Conservation (phyloP, 2,797 vertebrate genomes). For the Tolypeutes matacus region DNA sequence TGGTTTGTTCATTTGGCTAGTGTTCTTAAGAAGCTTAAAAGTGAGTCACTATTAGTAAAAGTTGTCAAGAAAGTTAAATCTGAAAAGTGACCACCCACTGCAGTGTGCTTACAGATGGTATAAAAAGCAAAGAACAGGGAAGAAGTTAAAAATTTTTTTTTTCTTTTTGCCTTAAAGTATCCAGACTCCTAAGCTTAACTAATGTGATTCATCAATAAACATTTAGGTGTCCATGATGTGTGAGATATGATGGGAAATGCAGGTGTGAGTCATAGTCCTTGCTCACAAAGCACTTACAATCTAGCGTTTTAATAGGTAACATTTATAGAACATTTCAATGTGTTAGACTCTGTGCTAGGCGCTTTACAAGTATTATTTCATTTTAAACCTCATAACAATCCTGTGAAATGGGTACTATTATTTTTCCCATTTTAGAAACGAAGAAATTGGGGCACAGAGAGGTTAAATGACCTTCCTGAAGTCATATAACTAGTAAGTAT, state of each 20-base stretch:
- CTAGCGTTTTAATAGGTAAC: background rate
- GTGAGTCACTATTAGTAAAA: constrained; percentile 62
- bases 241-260: constrained; percentile 51
- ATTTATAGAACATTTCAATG: background rate
- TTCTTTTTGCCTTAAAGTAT: constrained; percentile 56
- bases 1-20: constrained; percentile 57
- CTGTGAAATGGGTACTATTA: constrained; percentile 7
- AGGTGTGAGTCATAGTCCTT: constrained; percentile 24
- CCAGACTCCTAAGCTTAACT: constrained; percentile 26
- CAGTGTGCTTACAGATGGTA: constrained; percentile 47
- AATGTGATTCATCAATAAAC: constrained; percentile 56
- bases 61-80: constrained; percentile 55
- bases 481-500: constrained; percentile 5
- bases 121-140: constrained; percentile 51
- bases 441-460: constrained; percentile 54
- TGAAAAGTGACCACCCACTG: constrained; percentile 65
- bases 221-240: constrained; percentile 60
- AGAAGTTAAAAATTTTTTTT: background rate
- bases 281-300: constrained; percentile 47
- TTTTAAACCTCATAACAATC: constrained; percentile 39
- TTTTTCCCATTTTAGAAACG: constrained; percentile 27
- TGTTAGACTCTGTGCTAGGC: background rate
- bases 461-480: constrained; percentile 35
- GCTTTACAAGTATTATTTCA: background rate
- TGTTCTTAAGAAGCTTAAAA: constrained; percentile 70